Conservation (phyloP, 2,797 vertebrate genomes). For the Pipistrellus nathusii region DNA sequence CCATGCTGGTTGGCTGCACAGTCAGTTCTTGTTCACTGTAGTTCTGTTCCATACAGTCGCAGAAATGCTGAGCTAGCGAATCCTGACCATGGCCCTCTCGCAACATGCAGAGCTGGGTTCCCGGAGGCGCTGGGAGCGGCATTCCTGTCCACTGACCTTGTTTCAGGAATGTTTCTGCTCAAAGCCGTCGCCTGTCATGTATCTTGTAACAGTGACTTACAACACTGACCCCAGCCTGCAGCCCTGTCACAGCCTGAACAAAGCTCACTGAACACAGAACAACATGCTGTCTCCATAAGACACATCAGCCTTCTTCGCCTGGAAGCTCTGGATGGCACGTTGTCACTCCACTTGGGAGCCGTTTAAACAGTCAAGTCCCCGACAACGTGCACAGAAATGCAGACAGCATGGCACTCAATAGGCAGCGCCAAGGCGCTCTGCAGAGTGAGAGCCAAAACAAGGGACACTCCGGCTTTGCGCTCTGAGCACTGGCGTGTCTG, state of each 20-base stretch:
- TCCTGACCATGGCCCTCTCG: background rate
- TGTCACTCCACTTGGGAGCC: background rate
- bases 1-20: too few species aligned
- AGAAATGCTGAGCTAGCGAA: background rate
- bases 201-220: background rate
- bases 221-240: background rate
- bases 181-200: background rate
- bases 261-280: too few species aligned
- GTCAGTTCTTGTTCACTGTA: background rate
- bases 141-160: background rate
- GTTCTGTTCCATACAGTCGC: background rate
- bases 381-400: too few species aligned
- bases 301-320: background rate
- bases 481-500: too few species aligned
- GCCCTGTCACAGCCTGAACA: rapidly evolving
- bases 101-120: background rate
- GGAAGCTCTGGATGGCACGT: background rate
- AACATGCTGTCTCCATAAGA: background rate
- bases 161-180: background rate
- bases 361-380: background rate
- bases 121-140: background rate
- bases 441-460: too few species aligned
- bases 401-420: too few species aligned
- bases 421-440: too few species aligned
- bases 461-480: too few species aligned